Evolutionary conservation across 2,888 invertebrate genomes (phyloP), one percentile per base, ranked within the genome.

Genomic region (Ichneumon xanthorius): DNA sequence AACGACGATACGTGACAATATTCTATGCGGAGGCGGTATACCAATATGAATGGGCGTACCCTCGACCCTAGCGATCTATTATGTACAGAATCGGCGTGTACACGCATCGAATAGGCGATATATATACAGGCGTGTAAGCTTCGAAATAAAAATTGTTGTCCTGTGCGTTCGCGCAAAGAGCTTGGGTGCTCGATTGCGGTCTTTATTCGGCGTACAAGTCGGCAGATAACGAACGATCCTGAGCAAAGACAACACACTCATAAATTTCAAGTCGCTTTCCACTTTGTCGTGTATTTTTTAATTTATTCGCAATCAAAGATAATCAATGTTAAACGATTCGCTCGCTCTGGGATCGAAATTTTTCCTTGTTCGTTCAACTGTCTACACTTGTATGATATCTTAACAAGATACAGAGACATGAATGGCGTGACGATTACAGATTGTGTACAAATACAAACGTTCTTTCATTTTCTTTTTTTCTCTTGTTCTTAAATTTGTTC

Each of bases 401-500:
- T 86, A 88, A 88, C 88, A 87, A 88, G 87, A 86, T 89, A 89
- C 86, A 89, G 89, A 88, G 89, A 90, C 88, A 89, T 72, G 87
- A 86, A 89, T 85, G 88, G 89, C 87, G 61, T 88, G 89, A 90
- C 88, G 88, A 89, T 89, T 88, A 87, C 87, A 88, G 85, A 82
- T 79, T 89, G 88, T 88, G 87, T 89, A 90, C 89, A 89, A 86
- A 89, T 90, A 89, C 89, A 89, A 90, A 87, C 87, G 85, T 90
- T 86, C 68, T 87, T 84, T 87, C 72, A 68, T 87, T 82, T 87
- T 76, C n/a, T 6, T 11, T 87, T 76, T 11, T 14, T 83, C 63
- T 78, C 22, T n/a, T 63, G n/a, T 37, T 11, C 53, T 37, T 48
- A n/a, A 68, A 40, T 73, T 33, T 67, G 19, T 65, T 68, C 22